phyloP scores from a whole-genome alignment of 1,140 invertebrate species.

The Eumaeus atala region DNA sequence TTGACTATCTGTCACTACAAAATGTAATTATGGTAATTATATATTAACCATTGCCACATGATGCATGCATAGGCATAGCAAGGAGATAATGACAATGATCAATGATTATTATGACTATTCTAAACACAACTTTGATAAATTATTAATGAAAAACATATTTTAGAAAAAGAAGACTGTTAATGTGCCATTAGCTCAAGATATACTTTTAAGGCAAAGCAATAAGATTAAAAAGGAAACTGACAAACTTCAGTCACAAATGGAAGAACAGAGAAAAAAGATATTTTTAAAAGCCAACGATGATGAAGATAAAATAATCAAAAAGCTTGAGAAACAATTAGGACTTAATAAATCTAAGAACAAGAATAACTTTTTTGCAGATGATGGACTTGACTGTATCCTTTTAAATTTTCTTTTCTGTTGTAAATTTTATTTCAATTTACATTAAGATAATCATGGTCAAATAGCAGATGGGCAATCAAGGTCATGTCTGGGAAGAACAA shows the following conservation, averaged over 20 bases:
- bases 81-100: background rate
- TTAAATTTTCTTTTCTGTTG: slow-evolving; percentile 30
- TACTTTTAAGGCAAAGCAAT: slow-evolving; percentile 40
- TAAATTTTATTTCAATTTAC: slow-evolving; percentile 11
- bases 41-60: too few relatives aligned
- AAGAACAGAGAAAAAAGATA: slow-evolving; percentile 76
- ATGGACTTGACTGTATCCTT: slow-evolving; percentile 93
- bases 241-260: slow-evolving; percentile 50
- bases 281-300: slow-evolving; percentile 82
- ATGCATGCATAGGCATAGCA: too few relatives aligned
- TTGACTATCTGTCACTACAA: too few relatives aligned
- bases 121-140: too few relatives aligned
- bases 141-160: slow-evolving; percentile 16
- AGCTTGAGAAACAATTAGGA: slow-evolving; percentile 88
- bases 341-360: slow-evolving; percentile 85
- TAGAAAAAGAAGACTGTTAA: slow-evolving; percentile 42
- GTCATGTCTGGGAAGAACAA: too few relatives aligned
- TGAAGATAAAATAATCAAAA: slow-evolving; percentile 87
- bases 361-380: slow-evolving; percentile 85
- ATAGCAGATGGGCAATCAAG: too few relatives aligned
- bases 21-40: too few relatives aligned
- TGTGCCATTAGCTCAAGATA: slow-evolving; percentile 35
- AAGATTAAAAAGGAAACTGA: slow-evolving; percentile 49
- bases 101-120: slow-evolving; percentile 5
- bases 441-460: too few relatives aligned